Evolutionary conservation across 1,140 invertebrate species (phyloP).

Genomic region (Saccostrea cuccullata): DNA sequence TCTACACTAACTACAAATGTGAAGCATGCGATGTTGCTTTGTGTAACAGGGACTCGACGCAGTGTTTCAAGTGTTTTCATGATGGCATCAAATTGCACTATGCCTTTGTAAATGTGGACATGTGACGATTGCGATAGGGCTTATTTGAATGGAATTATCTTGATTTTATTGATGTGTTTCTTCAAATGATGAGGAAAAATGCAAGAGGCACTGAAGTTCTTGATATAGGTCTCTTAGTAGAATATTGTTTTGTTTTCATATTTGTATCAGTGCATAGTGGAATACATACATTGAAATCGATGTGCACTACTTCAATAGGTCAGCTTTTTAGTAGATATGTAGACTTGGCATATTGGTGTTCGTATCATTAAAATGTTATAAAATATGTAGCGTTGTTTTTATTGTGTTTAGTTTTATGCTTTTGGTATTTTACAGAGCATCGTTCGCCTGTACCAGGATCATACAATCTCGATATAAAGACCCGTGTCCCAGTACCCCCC

Average conservation of each 20-base stretch:
- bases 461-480: background rate
- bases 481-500: background rate
- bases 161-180: no score
- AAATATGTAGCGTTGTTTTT: background rate
- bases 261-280: background rate
- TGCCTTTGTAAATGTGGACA: background rate
- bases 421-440: constrained; percentile 24
- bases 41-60: background rate
- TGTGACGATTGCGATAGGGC: background rate
- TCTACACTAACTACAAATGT: constrained; percentile 49
- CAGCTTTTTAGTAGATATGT: background rate
- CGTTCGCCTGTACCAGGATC: background rate
- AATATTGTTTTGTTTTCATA: background rate
- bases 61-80: constrained; percentile 27
- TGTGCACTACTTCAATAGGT: no score
- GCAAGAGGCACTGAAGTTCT: background rate
- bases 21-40: constrained; percentile 40
- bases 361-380: background rate
- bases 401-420: background rate
- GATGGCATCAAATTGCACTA: constrained; percentile 1
- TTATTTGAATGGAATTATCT: background rate
- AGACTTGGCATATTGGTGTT: background rate
- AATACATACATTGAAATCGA: background rate
- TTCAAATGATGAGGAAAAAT: no score
- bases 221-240: background rate